phyloP scores from a whole-genome alignment of 1,140 invertebrate genomes.

The Phocides pigmalion region DNA sequence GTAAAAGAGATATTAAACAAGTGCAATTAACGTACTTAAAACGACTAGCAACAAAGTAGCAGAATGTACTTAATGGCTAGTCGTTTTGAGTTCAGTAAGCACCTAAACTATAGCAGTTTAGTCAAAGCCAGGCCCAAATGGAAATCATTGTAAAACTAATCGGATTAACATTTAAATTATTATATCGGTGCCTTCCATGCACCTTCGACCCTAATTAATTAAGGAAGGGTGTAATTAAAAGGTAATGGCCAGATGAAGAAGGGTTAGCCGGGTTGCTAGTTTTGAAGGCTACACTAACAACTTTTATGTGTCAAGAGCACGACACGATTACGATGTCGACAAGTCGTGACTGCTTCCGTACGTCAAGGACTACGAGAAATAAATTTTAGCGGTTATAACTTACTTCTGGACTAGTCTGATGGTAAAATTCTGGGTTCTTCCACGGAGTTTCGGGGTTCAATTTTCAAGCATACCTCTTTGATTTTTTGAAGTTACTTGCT shows the following conservation, averaged over 20 bases:
- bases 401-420: no score
- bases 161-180: conserved; percentile 54
- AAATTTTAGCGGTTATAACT: no score
- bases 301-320: neutral
- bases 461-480: no score
- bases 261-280: neutral
- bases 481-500: no score
- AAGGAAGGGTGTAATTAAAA: conserved; percentile 53
- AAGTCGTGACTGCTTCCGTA: neutral
- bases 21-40: no score
- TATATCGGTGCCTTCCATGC: conserved; percentile 37
- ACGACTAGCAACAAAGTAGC: no score
- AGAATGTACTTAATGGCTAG: neutral
- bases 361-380: no score
- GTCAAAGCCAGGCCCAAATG: conserved; percentile 34
- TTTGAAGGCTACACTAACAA: neutral
- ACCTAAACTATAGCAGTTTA: neutral
- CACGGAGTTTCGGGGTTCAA: no score
- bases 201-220: conserved; percentile 62
- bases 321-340: neutral
- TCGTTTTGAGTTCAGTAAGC: neutral
- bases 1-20: no score
- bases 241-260: conserved; percentile 41
- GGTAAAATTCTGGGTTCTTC: no score
- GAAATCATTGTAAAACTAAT: conserved; percentile 59